Evolutionary conservation across 2,797 vertebrate species (phyloP).

Genomic region (Buphagus erythrorhynchus): DNA sequence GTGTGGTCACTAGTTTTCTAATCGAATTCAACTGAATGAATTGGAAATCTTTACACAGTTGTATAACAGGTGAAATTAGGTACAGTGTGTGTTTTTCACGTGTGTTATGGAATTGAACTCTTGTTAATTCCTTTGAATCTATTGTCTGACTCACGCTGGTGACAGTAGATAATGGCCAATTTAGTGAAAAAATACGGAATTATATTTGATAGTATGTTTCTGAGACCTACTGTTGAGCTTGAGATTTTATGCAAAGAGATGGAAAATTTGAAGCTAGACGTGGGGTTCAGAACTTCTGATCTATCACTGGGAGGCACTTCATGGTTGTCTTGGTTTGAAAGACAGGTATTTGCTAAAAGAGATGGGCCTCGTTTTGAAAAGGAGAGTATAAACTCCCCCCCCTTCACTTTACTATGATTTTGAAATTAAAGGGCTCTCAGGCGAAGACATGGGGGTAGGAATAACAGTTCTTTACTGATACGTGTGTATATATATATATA

Average conservation of each 20-base stretch:
- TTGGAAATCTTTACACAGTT: neutral
- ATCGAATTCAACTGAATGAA: neutral
- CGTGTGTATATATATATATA: too few relatives aligned
- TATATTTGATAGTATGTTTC: neutral
- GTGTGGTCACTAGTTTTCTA: neutral
- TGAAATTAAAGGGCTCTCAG: too few relatives aligned
- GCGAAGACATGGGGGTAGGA: too few relatives aligned
- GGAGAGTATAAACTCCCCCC: too few relatives aligned
- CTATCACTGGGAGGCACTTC: neutral
- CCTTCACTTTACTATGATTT: too few relatives aligned
- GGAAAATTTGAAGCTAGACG: neutral
- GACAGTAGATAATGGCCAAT: neutral
- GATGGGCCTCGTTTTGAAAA: too few relatives aligned
- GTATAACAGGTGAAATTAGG: neutral
- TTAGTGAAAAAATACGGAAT: rapidly evolving
- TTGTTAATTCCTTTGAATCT: neutral
- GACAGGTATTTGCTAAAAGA: too few relatives aligned
- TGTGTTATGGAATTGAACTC: neutral
- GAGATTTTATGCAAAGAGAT: neutral
- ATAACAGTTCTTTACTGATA: too few relatives aligned
- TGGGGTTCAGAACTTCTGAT: neutral
- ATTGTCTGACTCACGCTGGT: neutral
- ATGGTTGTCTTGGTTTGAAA: too few relatives aligned
- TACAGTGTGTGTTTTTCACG: neutral
- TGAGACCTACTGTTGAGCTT: neutral